Conservation (phyloP, 2,113 vertebrate genomes). For the Gobius niger region DNA sequence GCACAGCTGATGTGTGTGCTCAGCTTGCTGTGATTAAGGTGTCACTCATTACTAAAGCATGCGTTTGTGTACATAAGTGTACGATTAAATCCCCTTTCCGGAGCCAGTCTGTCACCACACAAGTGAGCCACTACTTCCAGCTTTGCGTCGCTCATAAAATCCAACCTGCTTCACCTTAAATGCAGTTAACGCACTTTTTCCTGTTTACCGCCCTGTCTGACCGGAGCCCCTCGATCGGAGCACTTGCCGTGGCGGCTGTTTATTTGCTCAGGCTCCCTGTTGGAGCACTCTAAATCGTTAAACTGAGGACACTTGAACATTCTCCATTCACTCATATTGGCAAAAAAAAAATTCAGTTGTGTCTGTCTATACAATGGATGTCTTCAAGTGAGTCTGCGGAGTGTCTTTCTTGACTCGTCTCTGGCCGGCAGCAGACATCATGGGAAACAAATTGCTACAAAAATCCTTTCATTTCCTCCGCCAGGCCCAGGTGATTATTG, state of each 20-base stretch:
- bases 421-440: slow-evolving; percentile 22
- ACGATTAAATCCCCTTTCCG: slow-evolving; percentile 37
- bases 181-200: slow-evolving; percentile 64
- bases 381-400: slow-evolving; percentile 25
- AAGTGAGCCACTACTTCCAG: slow-evolving; percentile 15
- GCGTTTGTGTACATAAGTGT: slow-evolving; percentile 41
- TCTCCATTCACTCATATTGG: slow-evolving; percentile 27
- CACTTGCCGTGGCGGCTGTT: slow-evolving; percentile 42
- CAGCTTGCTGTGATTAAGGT: slow-evolving; percentile 63
- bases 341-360: slow-evolving; percentile 39
- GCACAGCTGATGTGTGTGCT: slow-evolving; percentile 36
- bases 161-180: slow-evolving; percentile 24
- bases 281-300: slow-evolving; percentile 16
- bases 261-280: slow-evolving; percentile 42
- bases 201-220: slow-evolving; percentile 70
- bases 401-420: slow-evolving; percentile 31
- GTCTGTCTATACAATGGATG: slow-evolving; percentile 25
- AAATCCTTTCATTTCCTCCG: not conserved
- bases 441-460: slow-evolving; percentile 47
- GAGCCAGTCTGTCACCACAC: slow-evolving; percentile 64
- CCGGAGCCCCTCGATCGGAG: slow-evolving; percentile 43
- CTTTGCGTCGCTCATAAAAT: slow-evolving; percentile 8
- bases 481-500: slow-evolving; percentile 36
- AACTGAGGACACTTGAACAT: slow-evolving; percentile 32
- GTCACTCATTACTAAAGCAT: slow-evolving; percentile 42